These are phyloP conservation scores for Cynoglossus semilaevis DNA, from an alignment of 2,113 vertebrate genomes.

Conservation along the genomic window DNA sequence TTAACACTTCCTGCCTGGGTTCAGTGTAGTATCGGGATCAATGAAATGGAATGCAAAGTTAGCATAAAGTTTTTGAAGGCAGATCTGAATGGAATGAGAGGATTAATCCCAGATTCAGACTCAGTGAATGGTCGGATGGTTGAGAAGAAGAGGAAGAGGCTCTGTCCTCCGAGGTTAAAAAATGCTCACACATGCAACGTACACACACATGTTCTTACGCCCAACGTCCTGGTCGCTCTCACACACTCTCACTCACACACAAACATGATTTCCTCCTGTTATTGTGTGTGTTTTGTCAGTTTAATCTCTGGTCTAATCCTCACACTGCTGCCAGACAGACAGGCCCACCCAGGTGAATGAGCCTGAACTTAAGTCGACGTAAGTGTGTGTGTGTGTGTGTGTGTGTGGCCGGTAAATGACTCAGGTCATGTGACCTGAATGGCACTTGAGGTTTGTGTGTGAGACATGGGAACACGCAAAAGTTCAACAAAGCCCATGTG, in stretches of 20 bases:
- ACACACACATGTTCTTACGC: slow-evolving; percentile 26
- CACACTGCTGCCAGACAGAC: slow-evolving; percentile 70
- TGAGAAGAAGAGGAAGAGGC: slow-evolving; percentile 60
- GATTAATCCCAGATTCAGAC: slow-evolving; percentile 65
- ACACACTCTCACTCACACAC: slow-evolving; percentile 25
- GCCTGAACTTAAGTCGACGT: slow-evolving; percentile 47
- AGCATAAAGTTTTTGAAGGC: slow-evolving; percentile 49
- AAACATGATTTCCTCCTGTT: slow-evolving; percentile 62
- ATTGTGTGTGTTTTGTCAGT: slow-evolving; percentile 70
- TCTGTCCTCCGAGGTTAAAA: slow-evolving; percentile 48
- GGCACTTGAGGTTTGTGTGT: slow-evolving; percentile 11
- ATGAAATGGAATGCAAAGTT: slow-evolving; percentile 54
- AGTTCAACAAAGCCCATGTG: neutral
- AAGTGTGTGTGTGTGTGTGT: slow-evolving; percentile 21
- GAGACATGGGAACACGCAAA: slow-evolving; percentile 11
- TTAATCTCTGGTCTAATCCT: slow-evolving; percentile 71
- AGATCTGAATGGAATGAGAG: slow-evolving; percentile 64
- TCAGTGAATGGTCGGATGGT: slow-evolving; percentile 55
- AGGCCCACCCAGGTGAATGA: slow-evolving; percentile 73
- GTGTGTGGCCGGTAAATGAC: slow-evolving; percentile 31
- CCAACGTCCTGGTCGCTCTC: slow-evolving; percentile 32
- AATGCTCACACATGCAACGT: slow-evolving; percentile 39
- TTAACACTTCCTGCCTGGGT: slow-evolving; percentile 62
- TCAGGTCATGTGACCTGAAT: slow-evolving; percentile 46
- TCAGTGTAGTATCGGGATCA: slow-evolving; percentile 33